Base-by-base conservation (phyloP, 2,113 vertebrate species). In the Hyperopisus bebe region DNA sequence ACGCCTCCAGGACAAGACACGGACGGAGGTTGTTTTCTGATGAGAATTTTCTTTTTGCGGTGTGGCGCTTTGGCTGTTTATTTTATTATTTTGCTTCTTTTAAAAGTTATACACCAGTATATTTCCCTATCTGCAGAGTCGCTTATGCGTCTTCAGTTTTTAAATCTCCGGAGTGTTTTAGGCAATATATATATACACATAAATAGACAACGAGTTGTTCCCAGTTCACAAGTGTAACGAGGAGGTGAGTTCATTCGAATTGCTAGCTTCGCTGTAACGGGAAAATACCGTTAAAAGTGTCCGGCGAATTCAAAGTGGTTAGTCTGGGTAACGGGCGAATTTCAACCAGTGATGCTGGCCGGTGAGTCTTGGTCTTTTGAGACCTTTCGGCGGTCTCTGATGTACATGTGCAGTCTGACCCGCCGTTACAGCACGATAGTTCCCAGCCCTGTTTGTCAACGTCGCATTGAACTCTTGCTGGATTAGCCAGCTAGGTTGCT, bases 21-120 rank as follows among this genome's bases (percentile, higher is more conserved):
- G 92, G 94, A 90, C 94, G 93, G 92, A 94, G 95, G 95, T 96
- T 96, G 96, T 96, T 96, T 95, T 96, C 94, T 94, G 91, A 91
- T 89, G 62, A 93, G 92, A 91, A 93, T 94, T 93, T 93, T 90
- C 93, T 92, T 94, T 93, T 94, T 66, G 87, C 46, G 35, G 66
- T 50, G 24, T 90, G 47, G 50, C n/a, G 84, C 58, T 88, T 88
- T 80, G n/a, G 88, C 77, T 39, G 2, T 21, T 90, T 88, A 88
- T 77, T 86, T 89, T 86, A 77, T 50, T 86, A 84, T 90, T 88
- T 91, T 93, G 91, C 90, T 93, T 91, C 86, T 90, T 90, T 86
- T 88, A 47, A 74, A 91, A 90, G 88, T 82, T 74, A 89, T 53
- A 88, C 74, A 50, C 27, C 44, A 44, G n/a, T 48, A 85, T 47